Evolutionary conservation across 2,113 vertebrate species (phyloP), one percentile per base, ranked within the genome.

Genomic region (Alethe diademata): DNA sequence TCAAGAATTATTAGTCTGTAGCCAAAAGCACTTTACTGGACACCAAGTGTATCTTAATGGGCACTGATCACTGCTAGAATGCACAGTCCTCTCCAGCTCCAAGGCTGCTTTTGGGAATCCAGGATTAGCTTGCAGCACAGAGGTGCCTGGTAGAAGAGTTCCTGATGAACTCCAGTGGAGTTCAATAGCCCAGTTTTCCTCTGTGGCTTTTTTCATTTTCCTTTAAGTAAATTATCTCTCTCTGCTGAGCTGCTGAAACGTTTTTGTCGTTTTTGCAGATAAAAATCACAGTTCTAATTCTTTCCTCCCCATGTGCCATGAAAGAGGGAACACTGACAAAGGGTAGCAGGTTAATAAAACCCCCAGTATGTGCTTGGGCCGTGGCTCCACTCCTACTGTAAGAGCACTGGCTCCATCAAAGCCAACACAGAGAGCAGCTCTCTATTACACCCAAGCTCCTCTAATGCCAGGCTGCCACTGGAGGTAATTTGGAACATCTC

Each of bases 161-260:
- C 66, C 79, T 57, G 62, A 53, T 61, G 22, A 84, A 94, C 80
- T 93, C 61, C 70, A 87, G 51, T 7, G 2, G 31, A 60, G 40
- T 69, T 96, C 92, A 93, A 95, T 8, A 96, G 80, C 40, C 58
- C 11, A 40, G 56, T 96, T 96, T 61, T 69, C 85, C 95, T 96
- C 67, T 84, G 58, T 64, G 67, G 54, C 73, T 86, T 86, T 86
- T 78, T 50, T 92, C 93, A 47, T 89, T 64, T 74, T 80, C 62
- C 88, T 95, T 74, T 81, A 78, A 92, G 78, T 73, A 92, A 96
- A 78, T 62, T 35, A 86, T 56, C 67, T 80, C 83, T 79, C 87
- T 80, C 90, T 81, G 61, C 54, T 88, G 50, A 57, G 69, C 85
- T 88, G 76, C 43, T 16, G 50, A 78, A 85, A 93, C n/a, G 6